Base-by-base conservation (phyloP, 2,797 vertebrate species). In the Argyrosomus regius region DNA sequence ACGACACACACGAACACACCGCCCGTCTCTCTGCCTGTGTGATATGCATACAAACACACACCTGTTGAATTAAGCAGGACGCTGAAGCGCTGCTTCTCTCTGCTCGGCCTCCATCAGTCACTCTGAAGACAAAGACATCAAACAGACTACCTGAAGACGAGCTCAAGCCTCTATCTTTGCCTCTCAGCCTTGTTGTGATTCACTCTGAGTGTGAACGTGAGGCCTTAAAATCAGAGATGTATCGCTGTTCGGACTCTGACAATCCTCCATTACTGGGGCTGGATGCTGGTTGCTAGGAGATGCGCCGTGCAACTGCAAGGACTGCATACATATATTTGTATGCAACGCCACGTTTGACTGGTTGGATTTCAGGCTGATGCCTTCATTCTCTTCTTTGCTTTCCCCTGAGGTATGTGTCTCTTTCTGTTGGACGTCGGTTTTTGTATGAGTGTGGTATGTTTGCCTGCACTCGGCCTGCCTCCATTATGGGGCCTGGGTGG, bases 201-300 rank as follows among this genome's bases (percentile, higher is more conserved):
- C 70, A 0, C 45, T 46, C 57, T 8, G 69, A 46, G 9, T 22
- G 24, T 0, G 17, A 48, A 45, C 2, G 39, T 2, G 20, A 60
- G 28, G 61, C 65, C 57, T 57, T 48, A 28, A 6, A 16, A 52
- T 58, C 41, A 78, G 58, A 80, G 18, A 24, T 4, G 18, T 4
- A 18, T 31, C 26, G 76, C 63, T 8, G 9, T 17, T 53, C 8
- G 0, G 58, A 56, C 16, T 1, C 31, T n/a, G 66, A 46, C 70
- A 14, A 9, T 61, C 68, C 80, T 83, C 41, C 41, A 35, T 56
- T 45, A 35, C 72, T 17, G 35, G 64, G 3, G 41, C 35, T 45
- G 53, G 64, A 77, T 46, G 18, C 35, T 6, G 43, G 88, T 89
- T 91, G 85, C 87, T 85, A 87, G 82, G 85, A 50, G 63, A 89